Conservation (phyloP, 2,888 invertebrate genomes). For the Malachius bipustulatus region DNA sequence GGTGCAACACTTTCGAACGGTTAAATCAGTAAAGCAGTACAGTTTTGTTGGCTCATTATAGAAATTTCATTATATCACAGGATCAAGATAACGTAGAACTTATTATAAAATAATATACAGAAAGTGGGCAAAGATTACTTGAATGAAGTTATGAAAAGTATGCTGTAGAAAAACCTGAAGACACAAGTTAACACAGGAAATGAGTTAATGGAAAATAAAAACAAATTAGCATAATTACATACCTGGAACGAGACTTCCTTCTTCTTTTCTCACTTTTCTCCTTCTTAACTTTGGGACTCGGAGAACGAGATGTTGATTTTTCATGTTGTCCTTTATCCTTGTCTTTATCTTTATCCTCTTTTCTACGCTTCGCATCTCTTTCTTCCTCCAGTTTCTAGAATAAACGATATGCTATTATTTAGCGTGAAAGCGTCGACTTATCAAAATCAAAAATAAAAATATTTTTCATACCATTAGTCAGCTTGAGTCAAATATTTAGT, state of each 20-base stretch:
- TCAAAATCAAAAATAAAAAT: constrained; percentile 16
- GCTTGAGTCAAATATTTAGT: neutral
- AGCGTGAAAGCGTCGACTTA: constrained; percentile 6
- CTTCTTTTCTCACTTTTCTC: constrained; percentile 33
- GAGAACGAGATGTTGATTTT: constrained; percentile 31
- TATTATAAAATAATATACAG: too few relatives aligned
- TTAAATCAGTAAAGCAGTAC: too few relatives aligned
- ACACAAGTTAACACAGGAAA: too few relatives aligned
- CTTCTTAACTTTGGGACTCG: constrained; percentile 31
- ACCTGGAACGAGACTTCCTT: constrained; percentile 42
- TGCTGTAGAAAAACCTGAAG: too few relatives aligned
- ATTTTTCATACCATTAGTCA: constrained; percentile 22
- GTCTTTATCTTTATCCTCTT: constrained; percentile 43
- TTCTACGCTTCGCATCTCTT: constrained; percentile 52
- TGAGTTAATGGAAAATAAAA: too few relatives aligned
- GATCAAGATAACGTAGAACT: too few relatives aligned
- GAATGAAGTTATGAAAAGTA: too few relatives aligned
- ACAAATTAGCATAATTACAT: too few relatives aligned
- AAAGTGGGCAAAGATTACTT: too few relatives aligned
- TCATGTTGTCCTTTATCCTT: constrained; percentile 22
- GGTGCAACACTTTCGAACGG: too few relatives aligned
- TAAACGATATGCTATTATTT: constrained; percentile 31
- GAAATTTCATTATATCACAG: too few relatives aligned
- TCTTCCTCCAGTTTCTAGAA: constrained; percentile 66
- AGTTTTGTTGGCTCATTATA: too few relatives aligned